Percentiles rank a stretch among this genome's conserved stretches.
These are phyloP conservation scores for Galago senegalensis DNA, from an alignment of 2,797 vertebrate species.

Conservation along the genomic window DNA sequence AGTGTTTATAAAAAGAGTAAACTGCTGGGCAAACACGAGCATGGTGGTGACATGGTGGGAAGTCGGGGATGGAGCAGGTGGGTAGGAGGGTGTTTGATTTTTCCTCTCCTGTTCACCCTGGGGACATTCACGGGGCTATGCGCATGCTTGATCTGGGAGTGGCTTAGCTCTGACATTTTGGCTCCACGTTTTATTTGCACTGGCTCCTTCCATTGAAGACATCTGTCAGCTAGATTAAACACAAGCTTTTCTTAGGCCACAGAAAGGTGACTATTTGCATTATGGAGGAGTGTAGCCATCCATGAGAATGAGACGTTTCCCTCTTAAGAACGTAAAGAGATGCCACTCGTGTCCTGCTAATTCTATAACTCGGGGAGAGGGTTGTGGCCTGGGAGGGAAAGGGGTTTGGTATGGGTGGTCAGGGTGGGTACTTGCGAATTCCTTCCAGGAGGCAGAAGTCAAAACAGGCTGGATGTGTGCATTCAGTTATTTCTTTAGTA, in stretches of 20 bases:
- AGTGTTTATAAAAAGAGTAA: neutral
- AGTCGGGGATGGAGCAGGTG: too few species aligned
- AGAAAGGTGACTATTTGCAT: constrained; percentile 35
- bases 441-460: neutral
- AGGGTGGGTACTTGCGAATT: fast-evolving
- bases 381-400: fast-evolving
- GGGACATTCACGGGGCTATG: fast-evolving
- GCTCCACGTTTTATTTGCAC: neutral
- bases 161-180: neutral
- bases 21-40: neutral
- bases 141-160: fast-evolving
- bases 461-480: fast-evolving
- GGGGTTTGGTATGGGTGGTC: fast-evolving
- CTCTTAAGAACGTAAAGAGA: neutral
- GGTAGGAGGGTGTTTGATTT: fast-evolving
- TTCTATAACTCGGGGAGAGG: fast-evolving
- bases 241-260: neutral
- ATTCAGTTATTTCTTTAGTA: neutral
- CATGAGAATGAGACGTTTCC: neutral
- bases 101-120: fast-evolving
- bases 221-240: neutral
- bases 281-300: neutral
- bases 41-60: fast-evolving
- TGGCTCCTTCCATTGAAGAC: neutral
- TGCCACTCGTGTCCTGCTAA: fast-evolving